Percentiles rank a stretch among this genome's conserved stretches.
These are phyloP conservation scores for Nilaparvata lugens DNA, from an alignment of 1,140 invertebrate species.

Conservation along the genomic window DNA sequence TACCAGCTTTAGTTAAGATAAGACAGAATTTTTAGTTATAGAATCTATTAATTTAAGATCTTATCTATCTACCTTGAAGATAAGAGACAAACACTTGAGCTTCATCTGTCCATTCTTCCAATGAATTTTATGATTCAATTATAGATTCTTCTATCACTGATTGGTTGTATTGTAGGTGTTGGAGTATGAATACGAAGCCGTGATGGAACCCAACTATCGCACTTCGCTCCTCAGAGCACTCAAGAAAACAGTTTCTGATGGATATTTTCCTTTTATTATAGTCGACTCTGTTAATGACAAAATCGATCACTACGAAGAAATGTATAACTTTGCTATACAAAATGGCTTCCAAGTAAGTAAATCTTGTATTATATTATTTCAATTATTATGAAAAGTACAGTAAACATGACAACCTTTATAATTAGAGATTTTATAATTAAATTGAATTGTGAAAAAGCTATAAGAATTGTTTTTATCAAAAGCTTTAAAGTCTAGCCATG, in stretches of 20 bases:
- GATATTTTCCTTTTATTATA: conserved; percentile 88
- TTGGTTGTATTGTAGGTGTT: conserved; percentile 50
- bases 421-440: no score
- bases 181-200: conserved; percentile 85
- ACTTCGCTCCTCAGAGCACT: conserved; percentile 80
- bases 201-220: conserved; percentile 72
- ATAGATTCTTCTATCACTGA: no score
- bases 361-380: background rate
- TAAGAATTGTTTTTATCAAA: no score
- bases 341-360: conserved; percentile 78
- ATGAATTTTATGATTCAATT: no score
- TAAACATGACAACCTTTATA: conserved; percentile 24
- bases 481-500: no score
- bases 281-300: conserved; percentile 81
- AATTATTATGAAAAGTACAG: conserved; percentile 16
- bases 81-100: no score
- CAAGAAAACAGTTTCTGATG: conserved; percentile 83
- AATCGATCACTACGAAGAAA: conserved; percentile 71
- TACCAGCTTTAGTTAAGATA: no score
- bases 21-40: no score
- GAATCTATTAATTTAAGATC: background rate
- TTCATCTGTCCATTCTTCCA: no score
- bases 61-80: no score
- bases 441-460: no score
- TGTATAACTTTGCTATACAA: conserved; percentile 78